Base-by-base conservation (phyloP, 2,797 vertebrate genomes). In the Myoxocephalus aenaeus region DNA sequence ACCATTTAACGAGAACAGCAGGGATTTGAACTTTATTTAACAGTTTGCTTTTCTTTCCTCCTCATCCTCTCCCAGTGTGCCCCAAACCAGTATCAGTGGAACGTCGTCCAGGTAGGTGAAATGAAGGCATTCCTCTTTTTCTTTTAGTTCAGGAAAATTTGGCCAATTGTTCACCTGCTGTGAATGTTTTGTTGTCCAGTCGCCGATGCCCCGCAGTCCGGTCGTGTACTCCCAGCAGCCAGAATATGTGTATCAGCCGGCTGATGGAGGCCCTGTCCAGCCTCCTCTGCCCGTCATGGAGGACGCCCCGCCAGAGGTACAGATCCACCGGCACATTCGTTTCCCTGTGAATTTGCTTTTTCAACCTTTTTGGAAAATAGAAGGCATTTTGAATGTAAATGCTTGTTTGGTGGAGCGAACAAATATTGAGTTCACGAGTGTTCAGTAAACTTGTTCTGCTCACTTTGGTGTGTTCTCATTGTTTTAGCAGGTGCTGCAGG, bases 211-310 rank as follows among this genome's bases (percentile, higher is more conserved):
- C 56, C 79, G 86, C 36, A 82, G 38, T 66, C 80, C 90, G 17
- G 69, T 80, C 4, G 6, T 87, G 44, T 91, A 77, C 71, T 13
- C 90, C 3, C 93, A 91, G 75, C 88, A 67, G 34, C 70, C 91
- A 22, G 89, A 92, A n/a, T 74, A 87, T 64, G 40, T 86, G 15
- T 89, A 90, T 80, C 90, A 83, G 29, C 56, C 79, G 2, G 2
- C 73, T 9, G 79, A 92, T 15, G 86, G 83, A 20, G 75, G 65
- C 6, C 86, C 65, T 17, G 51, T 77, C 42, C 85, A 56, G 53
- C 73, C 77, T 61, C 20, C 76, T 65, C 22, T 73, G 27, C 73
- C 79, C 3, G 14, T 76, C 46, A 63, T 81, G 64, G 91, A 90
- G 36, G 76, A 87, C 50, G 9, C 40, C 13, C 38, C 73, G 11